Conservation (phyloP, 2,888 invertebrate genomes). For the Diaperis boleti region DNA sequence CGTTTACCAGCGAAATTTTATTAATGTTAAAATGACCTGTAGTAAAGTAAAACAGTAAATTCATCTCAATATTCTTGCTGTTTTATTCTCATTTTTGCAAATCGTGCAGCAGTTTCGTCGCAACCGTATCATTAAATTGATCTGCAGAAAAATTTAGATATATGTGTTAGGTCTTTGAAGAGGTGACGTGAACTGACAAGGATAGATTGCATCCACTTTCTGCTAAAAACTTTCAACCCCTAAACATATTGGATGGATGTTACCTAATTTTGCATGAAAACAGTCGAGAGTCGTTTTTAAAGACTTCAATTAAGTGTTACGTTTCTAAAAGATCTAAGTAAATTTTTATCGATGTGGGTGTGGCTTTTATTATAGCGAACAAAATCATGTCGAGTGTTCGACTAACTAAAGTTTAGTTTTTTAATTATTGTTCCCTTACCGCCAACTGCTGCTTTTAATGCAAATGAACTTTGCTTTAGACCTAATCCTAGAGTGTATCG, state of each 20-base stretch:
- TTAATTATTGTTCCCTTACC: not conserved
- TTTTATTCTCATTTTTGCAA: not conserved
- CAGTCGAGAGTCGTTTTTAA: not conserved
- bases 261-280: slow-evolving; percentile 17
- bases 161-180: slow-evolving; percentile 20
- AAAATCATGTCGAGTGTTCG: no score
- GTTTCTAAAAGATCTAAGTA: not conserved
- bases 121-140: slow-evolving; percentile 18
- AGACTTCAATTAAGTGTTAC: not conserved
- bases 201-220: slow-evolving; percentile 21
- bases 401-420: not conserved
- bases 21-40: not conserved
- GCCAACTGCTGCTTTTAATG: slow-evolving; percentile 17
- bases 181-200: slow-evolving; percentile 24
- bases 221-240: slow-evolving; percentile 6
- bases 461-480: slow-evolving; percentile 17
- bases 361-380: no score
- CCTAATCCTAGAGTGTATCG: slow-evolving; percentile 27
- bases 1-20: not conserved
- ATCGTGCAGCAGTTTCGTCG: not conserved
- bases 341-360: not conserved
- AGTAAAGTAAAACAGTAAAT: not conserved
- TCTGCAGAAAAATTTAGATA: slow-evolving; percentile 26
- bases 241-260: slow-evolving; percentile 20
- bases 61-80: not conserved